A percentile compares a stretch with the other conserved stretches of the same genome.
phyloP scores from a whole-genome alignment of 1,140 invertebrate species.

The Drosophila tani region DNA sequence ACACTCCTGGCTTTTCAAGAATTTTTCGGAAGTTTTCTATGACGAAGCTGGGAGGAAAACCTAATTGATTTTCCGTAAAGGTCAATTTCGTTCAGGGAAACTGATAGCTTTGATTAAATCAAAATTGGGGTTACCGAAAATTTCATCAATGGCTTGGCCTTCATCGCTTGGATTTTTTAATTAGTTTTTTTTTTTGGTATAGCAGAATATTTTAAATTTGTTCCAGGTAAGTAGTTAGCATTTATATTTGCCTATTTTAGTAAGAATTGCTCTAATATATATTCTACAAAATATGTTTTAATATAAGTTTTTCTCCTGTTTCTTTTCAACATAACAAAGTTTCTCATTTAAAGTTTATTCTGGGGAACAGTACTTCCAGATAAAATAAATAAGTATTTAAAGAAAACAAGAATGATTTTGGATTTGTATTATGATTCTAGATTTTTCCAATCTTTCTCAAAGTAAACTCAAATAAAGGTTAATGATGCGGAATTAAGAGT shows the following conservation, averaged over 20 bases:
- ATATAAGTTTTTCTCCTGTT: too few species aligned
- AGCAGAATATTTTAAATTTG: too few species aligned
- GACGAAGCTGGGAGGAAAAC: background rate
- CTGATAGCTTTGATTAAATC: background rate
- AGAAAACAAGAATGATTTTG: too few species aligned
- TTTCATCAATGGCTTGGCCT: background rate
- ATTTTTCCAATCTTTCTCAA: background rate
- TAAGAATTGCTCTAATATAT: too few species aligned
- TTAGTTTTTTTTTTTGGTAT: background rate
- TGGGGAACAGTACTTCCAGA: background rate
- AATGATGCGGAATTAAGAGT: background rate
- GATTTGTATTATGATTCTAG: background rate
- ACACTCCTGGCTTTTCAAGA: background rate
- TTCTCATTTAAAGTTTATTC: too few species aligned
- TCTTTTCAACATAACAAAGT: too few species aligned
- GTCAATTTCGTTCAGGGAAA: background rate
- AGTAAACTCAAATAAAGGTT: background rate
- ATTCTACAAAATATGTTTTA: too few species aligned
- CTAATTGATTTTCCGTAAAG: background rate
- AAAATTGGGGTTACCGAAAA: background rate
- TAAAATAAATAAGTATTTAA: background rate
- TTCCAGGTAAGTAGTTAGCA: too few species aligned
- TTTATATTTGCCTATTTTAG: background rate
- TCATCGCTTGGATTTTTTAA: background rate
- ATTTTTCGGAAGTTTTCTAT: background rate